A percentile compares a stretch with the other conserved stretches of the same genome.
Conservation (phyloP, 1,140 invertebrate species). For the Drosophila sproati region DNA sequence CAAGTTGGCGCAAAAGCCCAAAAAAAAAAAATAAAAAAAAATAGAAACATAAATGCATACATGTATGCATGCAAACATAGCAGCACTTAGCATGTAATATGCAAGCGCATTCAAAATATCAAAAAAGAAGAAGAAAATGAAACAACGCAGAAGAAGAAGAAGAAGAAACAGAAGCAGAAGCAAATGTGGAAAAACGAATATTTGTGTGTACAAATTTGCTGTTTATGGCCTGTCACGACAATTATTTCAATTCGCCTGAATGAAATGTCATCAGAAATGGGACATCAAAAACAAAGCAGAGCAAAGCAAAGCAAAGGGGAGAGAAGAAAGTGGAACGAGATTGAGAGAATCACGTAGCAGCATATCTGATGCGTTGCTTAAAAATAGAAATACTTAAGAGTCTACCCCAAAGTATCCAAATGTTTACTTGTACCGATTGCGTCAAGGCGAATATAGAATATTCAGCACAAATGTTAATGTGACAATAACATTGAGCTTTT, state of each 20-base stretch:
- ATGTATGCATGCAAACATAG: background rate
- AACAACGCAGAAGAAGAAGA: slow-evolving; percentile 3
- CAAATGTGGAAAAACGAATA: background rate
- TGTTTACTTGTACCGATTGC: slow-evolving; percentile 30
- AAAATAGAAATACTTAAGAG: slow-evolving; percentile 38
- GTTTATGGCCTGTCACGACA: slow-evolving; percentile 39
- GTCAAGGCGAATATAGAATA: slow-evolving; percentile 12
- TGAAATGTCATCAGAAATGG: slow-evolving; percentile 51
- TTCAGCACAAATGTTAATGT: slow-evolving; percentile 11
- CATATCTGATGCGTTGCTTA: background rate
- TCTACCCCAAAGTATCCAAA: slow-evolving; percentile 16
- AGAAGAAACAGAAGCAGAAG: slow-evolving; percentile 1
- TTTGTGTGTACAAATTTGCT: slow-evolving; percentile 17
- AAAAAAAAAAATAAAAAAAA: slow-evolving; percentile 12
- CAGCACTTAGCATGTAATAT: background rate
- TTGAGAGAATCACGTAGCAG: no score
- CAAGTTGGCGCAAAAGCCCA: slow-evolving; percentile 57
- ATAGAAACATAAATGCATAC: background rate
- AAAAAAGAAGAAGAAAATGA: background rate
- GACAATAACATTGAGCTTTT: slow-evolving; percentile 26
- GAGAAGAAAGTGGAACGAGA: no score
- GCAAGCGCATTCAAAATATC: background rate
- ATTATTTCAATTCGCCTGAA: slow-evolving; percentile 42
- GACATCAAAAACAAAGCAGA: slow-evolving; percentile 25
- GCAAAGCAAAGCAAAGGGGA: slow-evolving; percentile 7